Evolutionary conservation across 2,113 vertebrate genomes (phyloP).

Genomic region (Dryoscopus gambensis): DNA sequence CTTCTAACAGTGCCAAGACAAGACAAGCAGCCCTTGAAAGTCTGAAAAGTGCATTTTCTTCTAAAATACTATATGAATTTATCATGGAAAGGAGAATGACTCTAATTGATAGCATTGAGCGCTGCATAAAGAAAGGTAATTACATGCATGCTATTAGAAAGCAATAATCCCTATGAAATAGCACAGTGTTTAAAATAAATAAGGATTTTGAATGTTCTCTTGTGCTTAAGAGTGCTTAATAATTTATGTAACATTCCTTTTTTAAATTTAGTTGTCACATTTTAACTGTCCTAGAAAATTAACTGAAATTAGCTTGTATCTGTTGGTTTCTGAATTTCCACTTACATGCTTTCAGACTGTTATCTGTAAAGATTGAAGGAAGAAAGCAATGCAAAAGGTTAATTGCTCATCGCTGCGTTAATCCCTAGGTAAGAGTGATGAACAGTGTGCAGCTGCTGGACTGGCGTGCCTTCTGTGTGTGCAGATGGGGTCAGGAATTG

Average conservation of each 20-base stretch:
- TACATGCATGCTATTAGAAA: background rate
- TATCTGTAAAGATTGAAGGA: background rate
- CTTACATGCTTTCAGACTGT: background rate
- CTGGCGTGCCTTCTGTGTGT: slow-evolving; percentile 91
- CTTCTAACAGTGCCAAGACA: slow-evolving; percentile 86
- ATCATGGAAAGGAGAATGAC: slow-evolving; percentile 94
- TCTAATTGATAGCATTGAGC: slow-evolving; percentile 93
- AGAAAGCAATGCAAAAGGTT: background rate
- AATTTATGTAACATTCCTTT: background rate
- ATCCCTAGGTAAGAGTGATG: slow-evolving; percentile 87
- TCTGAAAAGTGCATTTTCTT: slow-evolving; percentile 89
- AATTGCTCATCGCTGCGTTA: background rate
- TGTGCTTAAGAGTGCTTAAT: background rate
- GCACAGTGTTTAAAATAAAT: background rate
- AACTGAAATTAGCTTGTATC: background rate
- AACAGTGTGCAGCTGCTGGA: slow-evolving; percentile 88
- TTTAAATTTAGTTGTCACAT: background rate
- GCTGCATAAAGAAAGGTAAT: slow-evolving; percentile 97
- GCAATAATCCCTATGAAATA: background rate
- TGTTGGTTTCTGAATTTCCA: background rate
- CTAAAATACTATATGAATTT: slow-evolving; percentile 93
- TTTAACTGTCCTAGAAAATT: background rate
- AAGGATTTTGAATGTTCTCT: background rate
- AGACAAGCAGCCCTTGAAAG: slow-evolving; percentile 91
- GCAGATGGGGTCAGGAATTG: slow-evolving; percentile 93